Conservation (phyloP, 2,888 invertebrate genomes). For the Imbricaverruca yamaguchii region DNA sequence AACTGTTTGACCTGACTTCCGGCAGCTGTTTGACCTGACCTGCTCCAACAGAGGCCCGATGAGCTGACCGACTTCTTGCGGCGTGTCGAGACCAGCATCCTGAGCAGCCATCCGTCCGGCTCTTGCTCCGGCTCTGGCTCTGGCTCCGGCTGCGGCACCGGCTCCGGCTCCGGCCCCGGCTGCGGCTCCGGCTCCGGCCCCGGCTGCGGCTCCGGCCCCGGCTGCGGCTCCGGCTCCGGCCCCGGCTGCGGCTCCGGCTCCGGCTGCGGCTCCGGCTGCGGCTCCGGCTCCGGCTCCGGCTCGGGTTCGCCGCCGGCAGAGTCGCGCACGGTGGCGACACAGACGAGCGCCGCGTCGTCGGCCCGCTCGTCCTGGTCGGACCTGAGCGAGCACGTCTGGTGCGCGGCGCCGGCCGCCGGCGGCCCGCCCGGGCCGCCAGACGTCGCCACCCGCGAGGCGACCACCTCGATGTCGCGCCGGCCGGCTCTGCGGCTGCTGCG, state of each 20-base stretch:
- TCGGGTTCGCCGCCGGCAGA: background rate
- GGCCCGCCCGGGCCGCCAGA: background rate
- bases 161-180: background rate
- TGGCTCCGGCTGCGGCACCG: background rate
- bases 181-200: background rate
- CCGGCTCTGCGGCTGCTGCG: conserved; percentile 8
- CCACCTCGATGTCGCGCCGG: conserved; percentile 16
- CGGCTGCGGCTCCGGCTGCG: background rate
- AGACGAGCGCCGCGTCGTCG: background rate
- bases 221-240: background rate
- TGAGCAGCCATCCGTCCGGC: background rate
- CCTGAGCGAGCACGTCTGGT: background rate
- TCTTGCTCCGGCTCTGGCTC: background rate
- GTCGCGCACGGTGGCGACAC: background rate
- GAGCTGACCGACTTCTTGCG: conserved; percentile 7
- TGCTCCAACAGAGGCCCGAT: background rate
- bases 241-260: background rate
- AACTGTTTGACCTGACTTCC: background rate
- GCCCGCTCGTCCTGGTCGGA: background rate
- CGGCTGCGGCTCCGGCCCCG: background rate
- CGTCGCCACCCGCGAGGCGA: conserved; percentile 4
- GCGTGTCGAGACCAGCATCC: background rate
- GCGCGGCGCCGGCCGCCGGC: background rate
- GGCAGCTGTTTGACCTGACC: background rate
- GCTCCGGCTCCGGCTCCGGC: background rate